A percentile compares a stretch with the other conserved stretches of the same genome.
phyloP scores from a whole-genome alignment of 2,113 vertebrate genomes.

The Oxyura jamaicensis region DNA sequence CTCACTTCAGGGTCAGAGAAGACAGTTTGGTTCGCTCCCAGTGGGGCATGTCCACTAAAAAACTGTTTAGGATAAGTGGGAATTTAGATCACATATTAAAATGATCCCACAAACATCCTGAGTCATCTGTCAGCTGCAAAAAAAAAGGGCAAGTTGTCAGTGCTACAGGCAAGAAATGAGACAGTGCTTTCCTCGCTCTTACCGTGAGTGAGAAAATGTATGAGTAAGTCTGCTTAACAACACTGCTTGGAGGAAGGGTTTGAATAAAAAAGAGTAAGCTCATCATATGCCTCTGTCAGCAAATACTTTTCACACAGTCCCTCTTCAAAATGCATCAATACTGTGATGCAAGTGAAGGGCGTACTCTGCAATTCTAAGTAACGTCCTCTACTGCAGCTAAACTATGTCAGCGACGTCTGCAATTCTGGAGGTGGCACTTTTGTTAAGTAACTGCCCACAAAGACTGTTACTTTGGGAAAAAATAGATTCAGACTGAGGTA shows the following conservation, averaged over 20 bases:
- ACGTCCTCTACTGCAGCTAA: neutral
- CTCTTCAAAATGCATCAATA: neutral
- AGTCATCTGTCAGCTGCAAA: neutral
- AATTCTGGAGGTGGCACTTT: neutral
- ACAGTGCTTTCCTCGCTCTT: neutral
- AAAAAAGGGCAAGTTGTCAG: neutral
- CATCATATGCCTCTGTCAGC: neutral
- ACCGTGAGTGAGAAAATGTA: rapidly evolving
- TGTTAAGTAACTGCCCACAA: neutral
- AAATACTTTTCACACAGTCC: neutral
- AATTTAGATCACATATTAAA: neutral
- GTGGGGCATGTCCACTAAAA: neutral
- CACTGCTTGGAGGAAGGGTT: neutral
- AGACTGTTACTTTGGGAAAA: rapidly evolving
- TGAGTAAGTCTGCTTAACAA: neutral
- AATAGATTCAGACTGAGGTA: neutral
- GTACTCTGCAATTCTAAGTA: neutral
- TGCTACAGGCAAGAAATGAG: neutral
- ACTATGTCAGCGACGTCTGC: neutral
- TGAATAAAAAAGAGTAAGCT: neutral
- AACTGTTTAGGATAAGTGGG: neutral
- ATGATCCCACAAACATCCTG: neutral
- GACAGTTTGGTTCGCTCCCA: neutral
- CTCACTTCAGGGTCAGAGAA: neutral
- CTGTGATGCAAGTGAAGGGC: neutral